A percentile compares a stretch with the other conserved stretches of the same genome.
Evolutionary conservation across 2,797 vertebrate species (phyloP).

Genomic region (Cottoperca gobio): DNA sequence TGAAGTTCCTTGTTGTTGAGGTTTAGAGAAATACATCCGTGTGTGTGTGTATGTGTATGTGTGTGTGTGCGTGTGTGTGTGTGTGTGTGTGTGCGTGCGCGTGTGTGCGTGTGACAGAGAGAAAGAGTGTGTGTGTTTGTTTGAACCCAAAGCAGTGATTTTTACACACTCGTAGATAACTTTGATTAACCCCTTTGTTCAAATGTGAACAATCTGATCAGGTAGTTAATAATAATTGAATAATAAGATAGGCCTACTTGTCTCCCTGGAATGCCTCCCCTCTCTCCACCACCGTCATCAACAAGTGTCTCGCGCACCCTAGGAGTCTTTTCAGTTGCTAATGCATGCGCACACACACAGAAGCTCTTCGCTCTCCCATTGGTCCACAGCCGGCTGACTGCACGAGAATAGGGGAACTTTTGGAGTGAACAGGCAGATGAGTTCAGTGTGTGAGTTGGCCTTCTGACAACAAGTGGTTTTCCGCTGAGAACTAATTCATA

Average conservation of each 20-base stretch:
- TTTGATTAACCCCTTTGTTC: neutral
- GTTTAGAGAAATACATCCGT: neutral
- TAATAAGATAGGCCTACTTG: constrained; percentile 10
- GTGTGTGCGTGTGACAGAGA: too few relatives aligned
- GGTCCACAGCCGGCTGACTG: constrained; percentile 61
- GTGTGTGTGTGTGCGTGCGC: neutral
- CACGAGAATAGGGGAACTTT: constrained; percentile 63
- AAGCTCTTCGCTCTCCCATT: constrained; percentile 68
- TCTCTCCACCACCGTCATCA: constrained; percentile 60
- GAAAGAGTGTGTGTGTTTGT: too few relatives aligned
- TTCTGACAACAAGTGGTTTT: constrained; percentile 71
- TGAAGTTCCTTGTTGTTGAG: too few relatives aligned
- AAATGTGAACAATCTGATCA: neutral
- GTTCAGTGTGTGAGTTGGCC: constrained; percentile 53
- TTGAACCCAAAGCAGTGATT: neutral
- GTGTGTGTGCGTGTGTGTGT: neutral
- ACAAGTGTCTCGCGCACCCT: constrained; percentile 70
- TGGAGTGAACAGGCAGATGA: constrained; percentile 45
- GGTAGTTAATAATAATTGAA: neutral
- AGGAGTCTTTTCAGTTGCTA: constrained; percentile 79
- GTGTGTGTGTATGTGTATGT: neutral
- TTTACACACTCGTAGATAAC: neutral
- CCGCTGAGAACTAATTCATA: neutral
- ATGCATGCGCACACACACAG: constrained; percentile 57
- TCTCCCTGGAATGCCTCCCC: neutral